Base-by-base conservation (phyloP, 2,888 invertebrate species). In the Eupithecia inturbata region DNA sequence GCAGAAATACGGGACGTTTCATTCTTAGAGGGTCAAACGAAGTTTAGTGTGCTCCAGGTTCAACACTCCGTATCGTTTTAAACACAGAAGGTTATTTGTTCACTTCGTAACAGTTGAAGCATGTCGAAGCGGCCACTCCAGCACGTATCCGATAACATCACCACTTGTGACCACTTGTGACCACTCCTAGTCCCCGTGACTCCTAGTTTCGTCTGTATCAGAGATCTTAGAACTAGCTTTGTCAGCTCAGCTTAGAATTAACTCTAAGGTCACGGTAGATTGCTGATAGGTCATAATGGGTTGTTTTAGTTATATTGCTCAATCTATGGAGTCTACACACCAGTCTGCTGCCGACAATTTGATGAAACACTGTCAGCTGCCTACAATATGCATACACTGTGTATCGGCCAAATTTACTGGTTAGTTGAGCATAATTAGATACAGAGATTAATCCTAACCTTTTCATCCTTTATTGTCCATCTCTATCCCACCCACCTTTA, bases 141-240 rank as follows among this genome's bases (percentile, higher is more conserved):
- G 39, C 66, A 66, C 66, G 39, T 66, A 36, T 66, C 64, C 36
- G n/a, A 39, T 66, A n/a, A 39, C 66, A 16, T 66, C 12, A 33
- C 33, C 9, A n/a, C 64, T 22, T 5, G 10, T 14, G 14, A 14
- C 39, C 22, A 26, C 39, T 26, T 39, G 9, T 19, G 33, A 33
- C 63, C 33, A 33, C 63, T 63, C n/a, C n/a, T n/a, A n/a, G n/a
- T n/a, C n/a, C 22, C 53, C 22, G 64, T 64, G 28, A 62, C 62
- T 22, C 12, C 26, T 31, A 62, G 62, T 12, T 5, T 31, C 64
- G 22, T 36, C 31, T 64, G 36, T 36, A 64, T 64, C 63, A 53
- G 33, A 63, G 36, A n/a, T 64, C 36, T 62, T 22, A 7, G 19
- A 19, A 31, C 9, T 1, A 36, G 36, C 64, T 64, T 16, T 9